Conservation (phyloP, 2,113 vertebrate species). For the Poecilia latipinna region DNA sequence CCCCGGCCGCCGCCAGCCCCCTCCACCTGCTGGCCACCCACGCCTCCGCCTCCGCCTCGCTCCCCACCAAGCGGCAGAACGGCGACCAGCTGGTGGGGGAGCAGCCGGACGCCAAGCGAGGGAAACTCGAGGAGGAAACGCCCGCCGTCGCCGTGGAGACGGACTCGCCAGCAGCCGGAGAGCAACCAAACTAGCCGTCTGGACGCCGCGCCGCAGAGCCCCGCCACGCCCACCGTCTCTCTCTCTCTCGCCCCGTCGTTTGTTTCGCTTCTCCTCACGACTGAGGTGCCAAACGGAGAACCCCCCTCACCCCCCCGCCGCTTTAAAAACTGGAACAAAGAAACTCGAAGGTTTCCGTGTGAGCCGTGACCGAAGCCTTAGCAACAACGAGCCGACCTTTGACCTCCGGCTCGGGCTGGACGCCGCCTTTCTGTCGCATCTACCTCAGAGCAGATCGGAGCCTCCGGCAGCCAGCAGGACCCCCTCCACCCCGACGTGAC, state of each 20-base stretch:
- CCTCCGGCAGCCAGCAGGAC: slow-evolving; percentile 18
- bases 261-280: slow-evolving; percentile 58
- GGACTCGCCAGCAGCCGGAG: slow-evolving; percentile 79
- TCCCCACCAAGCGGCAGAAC: slow-evolving; percentile 93
- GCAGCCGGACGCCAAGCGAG: slow-evolving; percentile 86
- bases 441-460: slow-evolving; percentile 78
- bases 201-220: slow-evolving; percentile 2
- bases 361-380: slow-evolving; percentile 84
- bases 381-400: slow-evolving; percentile 59
- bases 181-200: slow-evolving; percentile 66
- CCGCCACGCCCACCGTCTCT: background rate
- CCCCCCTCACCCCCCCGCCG: slow-evolving; percentile 37
- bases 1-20: slow-evolving; percentile 85
- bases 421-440: slow-evolving; percentile 59
- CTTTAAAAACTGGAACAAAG: slow-evolving; percentile 69
- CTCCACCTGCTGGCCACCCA: slow-evolving; percentile 93
- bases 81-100: slow-evolving; percentile 80
- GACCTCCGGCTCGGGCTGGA: slow-evolving; percentile 44
- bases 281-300: slow-evolving; percentile 90
- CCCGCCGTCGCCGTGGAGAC: slow-evolving; percentile 80
- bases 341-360: slow-evolving; percentile 37
- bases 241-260: slow-evolving; percentile 25
- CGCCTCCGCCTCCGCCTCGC: slow-evolving; percentile 90
- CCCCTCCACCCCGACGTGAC: background rate
- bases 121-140: slow-evolving; percentile 84